Evolutionary conservation across 2,888 invertebrate genomes (phyloP).

Genomic region (Ophion ellenae): DNA sequence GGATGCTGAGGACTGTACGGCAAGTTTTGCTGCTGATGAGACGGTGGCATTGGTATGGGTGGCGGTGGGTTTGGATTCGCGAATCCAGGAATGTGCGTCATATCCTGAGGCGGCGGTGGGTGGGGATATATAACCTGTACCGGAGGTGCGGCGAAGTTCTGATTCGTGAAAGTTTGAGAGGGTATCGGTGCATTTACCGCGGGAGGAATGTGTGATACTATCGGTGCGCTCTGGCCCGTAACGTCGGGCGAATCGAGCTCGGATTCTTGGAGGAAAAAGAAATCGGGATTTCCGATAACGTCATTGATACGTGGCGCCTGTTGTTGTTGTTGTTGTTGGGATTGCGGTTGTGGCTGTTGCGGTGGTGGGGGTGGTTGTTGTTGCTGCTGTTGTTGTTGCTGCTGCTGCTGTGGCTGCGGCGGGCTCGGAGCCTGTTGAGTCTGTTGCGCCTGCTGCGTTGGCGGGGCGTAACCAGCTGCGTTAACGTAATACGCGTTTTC

Average conservation of each 20-base stretch:
- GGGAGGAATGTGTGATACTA: conserved; percentile 82
- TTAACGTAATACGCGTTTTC: conserved; percentile 81
- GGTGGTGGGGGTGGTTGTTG: conserved; percentile 70
- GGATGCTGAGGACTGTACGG: conserved; percentile 81
- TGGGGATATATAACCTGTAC: conserved; percentile 83
- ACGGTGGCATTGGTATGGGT: conserved; percentile 86
- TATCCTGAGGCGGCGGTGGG: conserved; percentile 83
- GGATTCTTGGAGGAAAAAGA: conserved; percentile 95
- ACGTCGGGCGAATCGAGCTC: conserved; percentile 92
- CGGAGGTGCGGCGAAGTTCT: conserved; percentile 87
- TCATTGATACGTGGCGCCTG: conserved; percentile 89
- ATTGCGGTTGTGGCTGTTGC: conserved; percentile 67
- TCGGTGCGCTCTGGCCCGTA: conserved; percentile 80
- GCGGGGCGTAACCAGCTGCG: conserved; percentile 85
- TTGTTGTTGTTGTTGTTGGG: conserved; percentile 73
- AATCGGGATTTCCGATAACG: conserved; percentile 90
- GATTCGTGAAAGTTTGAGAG: conserved; percentile 94
- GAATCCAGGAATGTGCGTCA: conserved; percentile 84
- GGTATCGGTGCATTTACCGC: conserved; percentile 87
- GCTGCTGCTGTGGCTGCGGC: conserved; percentile 69
- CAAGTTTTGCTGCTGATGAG: conserved; percentile 80
- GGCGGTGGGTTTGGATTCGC: conserved; percentile 85
- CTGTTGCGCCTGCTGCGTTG: conserved; percentile 84
- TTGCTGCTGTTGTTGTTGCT: conserved; percentile 53
- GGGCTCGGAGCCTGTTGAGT: conserved; percentile 71